phyloP scores from a whole-genome alignment of 2,888 invertebrate species.

The Resseliella maxima region DNA sequence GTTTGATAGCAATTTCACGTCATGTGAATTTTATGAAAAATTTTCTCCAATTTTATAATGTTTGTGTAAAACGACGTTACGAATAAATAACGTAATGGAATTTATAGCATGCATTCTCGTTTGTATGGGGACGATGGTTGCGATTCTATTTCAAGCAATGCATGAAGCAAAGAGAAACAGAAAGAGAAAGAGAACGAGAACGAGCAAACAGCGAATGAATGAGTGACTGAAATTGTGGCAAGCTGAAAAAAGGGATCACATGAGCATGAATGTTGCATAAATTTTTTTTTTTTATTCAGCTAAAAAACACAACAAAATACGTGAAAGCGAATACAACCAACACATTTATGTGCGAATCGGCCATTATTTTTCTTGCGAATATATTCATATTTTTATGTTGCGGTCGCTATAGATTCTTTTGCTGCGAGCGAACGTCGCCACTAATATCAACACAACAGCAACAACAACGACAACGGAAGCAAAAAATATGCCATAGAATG shows the following conservation, averaged over 20 bases:
- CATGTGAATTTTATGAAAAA: conserved; percentile 38
- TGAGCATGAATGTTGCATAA: conserved; percentile 22
- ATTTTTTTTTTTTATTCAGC: not conserved
- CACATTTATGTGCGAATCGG: conserved; percentile 33
- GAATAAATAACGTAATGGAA: conserved; percentile 34
- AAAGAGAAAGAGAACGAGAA: too few species aligned
- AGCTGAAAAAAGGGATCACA: not conserved
- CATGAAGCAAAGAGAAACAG: too few species aligned
- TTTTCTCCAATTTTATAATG: conserved; percentile 21
- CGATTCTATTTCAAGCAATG: not conserved
- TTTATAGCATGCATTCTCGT: conserved; percentile 38
- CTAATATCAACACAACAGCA: too few species aligned
- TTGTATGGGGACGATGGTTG: conserved; percentile 5
- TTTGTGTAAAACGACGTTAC: conserved; percentile 23
- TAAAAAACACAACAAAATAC: conserved; percentile 8
- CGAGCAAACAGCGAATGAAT: too few species aligned
- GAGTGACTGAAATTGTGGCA: conserved; percentile 12
- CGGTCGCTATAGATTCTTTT: conserved; percentile 18
- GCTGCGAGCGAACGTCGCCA: not conserved
- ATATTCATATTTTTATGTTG: conserved; percentile 28
- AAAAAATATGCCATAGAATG: not conserved
- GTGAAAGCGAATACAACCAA: conserved; percentile 19
- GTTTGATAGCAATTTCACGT: conserved; percentile 10
- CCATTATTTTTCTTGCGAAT: conserved; percentile 18
- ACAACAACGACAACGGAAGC: not conserved